phyloP scores from a whole-genome alignment of 2,113 vertebrate species.

The Platichthys stellatus region DNA sequence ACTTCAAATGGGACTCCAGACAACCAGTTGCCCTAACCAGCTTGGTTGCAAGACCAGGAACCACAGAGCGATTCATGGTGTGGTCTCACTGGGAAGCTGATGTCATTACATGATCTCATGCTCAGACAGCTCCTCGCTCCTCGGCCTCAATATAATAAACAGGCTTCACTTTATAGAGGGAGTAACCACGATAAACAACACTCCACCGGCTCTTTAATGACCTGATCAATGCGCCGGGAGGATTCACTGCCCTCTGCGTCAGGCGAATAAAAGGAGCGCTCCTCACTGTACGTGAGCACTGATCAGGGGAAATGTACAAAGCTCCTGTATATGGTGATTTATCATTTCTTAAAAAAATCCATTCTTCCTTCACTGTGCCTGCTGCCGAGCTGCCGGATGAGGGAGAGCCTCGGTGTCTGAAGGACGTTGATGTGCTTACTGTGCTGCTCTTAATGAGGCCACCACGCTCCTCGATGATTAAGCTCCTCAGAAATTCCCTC shows the following conservation, averaged over 20 bases:
- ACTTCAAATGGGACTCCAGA: no score
- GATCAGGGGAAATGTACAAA: background rate
- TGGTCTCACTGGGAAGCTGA: no score
- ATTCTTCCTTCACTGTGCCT: conserved; percentile 14
- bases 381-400: conserved; percentile 12
- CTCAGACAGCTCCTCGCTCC: background rate
- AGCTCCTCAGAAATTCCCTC: conserved; percentile 31
- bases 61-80: no score
- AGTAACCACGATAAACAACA: conserved; percentile 33
- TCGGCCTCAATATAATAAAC: background rate
- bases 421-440: conserved; percentile 57
- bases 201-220: conserved; percentile 52
- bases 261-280: background rate
- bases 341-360: conserved; percentile 3
- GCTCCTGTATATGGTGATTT: conserved; percentile 22
- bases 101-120: no score
- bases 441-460: conserved; percentile 56
- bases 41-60: no score
- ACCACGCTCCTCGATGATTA: conserved; percentile 50
- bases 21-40: no score
- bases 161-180: conserved; percentile 21
- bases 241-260: conserved; percentile 1
- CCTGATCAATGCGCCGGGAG: conserved; percentile 56
- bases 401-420: conserved; percentile 29
- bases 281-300: background rate